Evolutionary conservation across 1,140 invertebrate genomes (phyloP).

Genomic region (Neodiprion pinetum): DNA sequence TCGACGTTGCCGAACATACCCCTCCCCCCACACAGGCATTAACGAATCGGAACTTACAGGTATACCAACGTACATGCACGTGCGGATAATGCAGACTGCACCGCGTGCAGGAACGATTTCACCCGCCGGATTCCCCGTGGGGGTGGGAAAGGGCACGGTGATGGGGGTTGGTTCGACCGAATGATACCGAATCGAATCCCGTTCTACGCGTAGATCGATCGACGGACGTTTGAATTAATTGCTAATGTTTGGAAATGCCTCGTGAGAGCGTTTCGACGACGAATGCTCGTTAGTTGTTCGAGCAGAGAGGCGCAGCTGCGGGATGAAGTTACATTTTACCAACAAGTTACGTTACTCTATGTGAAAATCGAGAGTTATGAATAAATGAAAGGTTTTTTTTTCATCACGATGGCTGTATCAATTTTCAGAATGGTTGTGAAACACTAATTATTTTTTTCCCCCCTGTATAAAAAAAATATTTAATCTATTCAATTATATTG

Average conservation of each 20-base stretch:
- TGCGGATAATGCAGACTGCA: no score
- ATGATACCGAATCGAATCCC: neutral
- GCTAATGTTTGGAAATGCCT: neutral
- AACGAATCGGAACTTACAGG: neutral
- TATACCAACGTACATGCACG: neutral
- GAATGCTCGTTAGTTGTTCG: neutral
- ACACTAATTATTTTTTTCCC: no score
- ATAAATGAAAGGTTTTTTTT: no score
- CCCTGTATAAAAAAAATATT: no score
- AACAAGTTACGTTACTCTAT: no score
- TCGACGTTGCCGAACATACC: neutral
- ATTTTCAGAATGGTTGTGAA: no score
- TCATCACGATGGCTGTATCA: no score
- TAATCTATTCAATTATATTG: no score
- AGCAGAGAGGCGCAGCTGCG: neutral
- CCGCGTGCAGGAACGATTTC: neutral
- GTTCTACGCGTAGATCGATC: neutral
- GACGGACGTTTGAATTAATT: neutral
- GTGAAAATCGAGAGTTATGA: no score
- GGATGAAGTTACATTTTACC: no score
- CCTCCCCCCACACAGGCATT: no score
- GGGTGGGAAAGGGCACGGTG: neutral
- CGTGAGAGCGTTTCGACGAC: neutral
- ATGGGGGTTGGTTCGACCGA: neutral
- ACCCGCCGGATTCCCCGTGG: neutral